phyloP scores from a whole-genome alignment of 2,113 vertebrate genomes.

The Climacteris rufus region DNA sequence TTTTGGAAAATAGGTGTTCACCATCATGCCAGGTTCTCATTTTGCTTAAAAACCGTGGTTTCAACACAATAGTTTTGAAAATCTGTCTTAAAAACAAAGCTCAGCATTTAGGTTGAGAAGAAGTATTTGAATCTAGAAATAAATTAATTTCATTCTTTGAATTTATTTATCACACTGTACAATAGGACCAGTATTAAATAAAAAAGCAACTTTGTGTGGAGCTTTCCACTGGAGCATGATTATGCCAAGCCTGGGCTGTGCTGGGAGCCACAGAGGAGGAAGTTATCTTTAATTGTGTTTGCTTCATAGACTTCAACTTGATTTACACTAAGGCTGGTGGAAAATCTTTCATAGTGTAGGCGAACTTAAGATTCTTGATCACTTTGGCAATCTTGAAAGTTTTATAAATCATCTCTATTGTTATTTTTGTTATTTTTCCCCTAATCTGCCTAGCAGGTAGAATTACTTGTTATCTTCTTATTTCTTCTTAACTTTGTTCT shows the following conservation, averaged over 20 bases:
- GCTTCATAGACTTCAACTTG: not conserved
- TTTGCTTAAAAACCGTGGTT: not conserved
- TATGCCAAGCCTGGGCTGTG: not conserved
- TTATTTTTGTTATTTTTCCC: not conserved
- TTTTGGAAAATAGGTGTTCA: not conserved
- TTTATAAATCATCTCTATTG: not conserved
- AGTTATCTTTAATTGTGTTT: not conserved
- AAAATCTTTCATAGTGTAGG: not conserved
- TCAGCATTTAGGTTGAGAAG: not conserved
- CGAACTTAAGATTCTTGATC: not conserved
- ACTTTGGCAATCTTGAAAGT: not conserved
- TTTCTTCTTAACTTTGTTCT: not conserved
- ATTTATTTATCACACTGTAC: not conserved
- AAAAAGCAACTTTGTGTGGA: not conserved
- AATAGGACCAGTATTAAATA: not conserved
- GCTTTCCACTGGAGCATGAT: fast-evolving
- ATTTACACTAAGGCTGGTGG: not conserved
- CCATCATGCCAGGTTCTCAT: not conserved
- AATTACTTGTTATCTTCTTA: not conserved
- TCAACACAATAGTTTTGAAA: not conserved
- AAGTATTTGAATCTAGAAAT: not conserved
- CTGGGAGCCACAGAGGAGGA: not conserved
- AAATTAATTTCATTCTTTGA: not conserved
- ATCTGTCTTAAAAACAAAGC: not conserved
- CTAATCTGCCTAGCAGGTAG: not conserved